Base-by-base conservation (phyloP, 2,113 vertebrate genomes). In the Perca schrenkii region DNA sequence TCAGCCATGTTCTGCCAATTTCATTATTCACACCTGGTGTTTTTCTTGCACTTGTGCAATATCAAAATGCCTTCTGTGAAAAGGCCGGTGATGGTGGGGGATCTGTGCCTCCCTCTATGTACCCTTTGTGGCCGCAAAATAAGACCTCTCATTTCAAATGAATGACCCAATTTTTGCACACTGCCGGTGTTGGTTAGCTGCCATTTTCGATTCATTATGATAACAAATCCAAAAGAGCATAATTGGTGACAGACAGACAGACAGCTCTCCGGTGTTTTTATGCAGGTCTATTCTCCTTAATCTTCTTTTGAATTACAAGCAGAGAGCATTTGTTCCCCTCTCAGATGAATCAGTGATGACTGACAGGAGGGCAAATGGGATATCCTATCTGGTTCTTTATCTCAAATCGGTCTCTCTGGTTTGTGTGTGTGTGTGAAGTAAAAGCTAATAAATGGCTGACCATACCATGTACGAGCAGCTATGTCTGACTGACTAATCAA, bases 401-500 rank as follows among this genome's bases (percentile, higher is more conserved):
- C 61, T 60, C 53, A 19, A 19, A 4, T 46, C 46, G 22, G 19
- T 21, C 16, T 65, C 19, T 49, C 14, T 64, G 4, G 67, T 28
- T 50, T 49, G 1, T 56, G 2, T 5, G 1, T 56, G 2, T 5
- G 16, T 61, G 3, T 52, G 1, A 15, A 10, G 58, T 52, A 57
- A 68, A 43, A 36, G 43, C 36, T 70, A 83, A 83, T 88, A 34
- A 85, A 73, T 62, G 57, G 4, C 15, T 15, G 11, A 16, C n/a
- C 36, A 25, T 16, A 15, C 54, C 46, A 36, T 43, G 28, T 62
- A 36, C 69, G 60, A 77, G 19, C 22, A 1, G 36, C n/a, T 54
- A 14, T 2, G 8, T 72, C 65, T 83, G 77, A 83, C 28, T 74
- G 63, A 74, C 62, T 58, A 77, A 87, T 86, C 79, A 74, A 34